Base-by-base conservation (phyloP, 2,797 vertebrate genomes). In the Anabas testudineus region DNA sequence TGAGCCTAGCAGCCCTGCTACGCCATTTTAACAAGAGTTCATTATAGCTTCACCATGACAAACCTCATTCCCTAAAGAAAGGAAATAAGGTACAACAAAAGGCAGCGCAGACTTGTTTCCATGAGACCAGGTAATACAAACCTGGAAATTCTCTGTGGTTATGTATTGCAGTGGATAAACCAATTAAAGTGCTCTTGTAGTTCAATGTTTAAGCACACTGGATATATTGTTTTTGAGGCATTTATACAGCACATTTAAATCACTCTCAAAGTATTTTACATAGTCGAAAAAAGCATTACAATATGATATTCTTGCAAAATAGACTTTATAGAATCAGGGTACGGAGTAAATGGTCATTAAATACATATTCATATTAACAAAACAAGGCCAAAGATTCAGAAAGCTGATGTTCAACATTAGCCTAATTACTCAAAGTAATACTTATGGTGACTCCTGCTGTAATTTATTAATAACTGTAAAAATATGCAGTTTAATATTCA, bases 391-490 rank as follows among this genome's bases (percentile, higher is more conserved):
- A 67, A 71, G 10, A 58, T 12, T 9, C 53, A 61, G 41, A 32
- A 72, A 66, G 68, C 13, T 3, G 21, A 70, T 78, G 78, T 71
- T 75, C 47, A 59, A 56, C 63, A 78, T 78, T 61, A 48, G 52
- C 16, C 66, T 81, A 82, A 87, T 76, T 79, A 80, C 55, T 28
- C 28, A 58, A 61, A 71, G 51, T 49, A 71, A 69, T 41, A 36
- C 30, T 49, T 39, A 60, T 60, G 62, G 66, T 62, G 51, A 67
- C 39, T 68, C 70, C 56, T 54, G 63, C 36, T 71, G 46, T 81
- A 75, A 88, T 84, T 85, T 84, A 85, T 88, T 84, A 78, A 87
- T 70, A 79, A 64, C 57, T 59, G 81, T 61, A 76, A 79, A 86
- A 81, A 83, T 86, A 84, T 81, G 48, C 73, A 83, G 66, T 72